Conservation (phyloP, 2,797 vertebrate genomes). For the Lemur catta region DNA sequence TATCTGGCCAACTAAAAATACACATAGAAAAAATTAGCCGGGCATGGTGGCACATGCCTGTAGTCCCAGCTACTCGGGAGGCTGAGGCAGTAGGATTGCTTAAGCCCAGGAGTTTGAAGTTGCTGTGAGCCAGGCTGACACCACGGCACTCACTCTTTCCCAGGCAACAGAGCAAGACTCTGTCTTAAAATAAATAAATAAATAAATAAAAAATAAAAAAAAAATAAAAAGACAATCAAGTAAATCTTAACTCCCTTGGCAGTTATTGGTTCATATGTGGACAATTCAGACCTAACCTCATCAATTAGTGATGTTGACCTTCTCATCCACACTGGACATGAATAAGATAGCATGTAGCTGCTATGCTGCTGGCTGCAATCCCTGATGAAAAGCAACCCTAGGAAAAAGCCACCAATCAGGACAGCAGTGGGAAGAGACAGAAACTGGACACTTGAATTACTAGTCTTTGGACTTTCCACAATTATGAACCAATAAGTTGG, state of each 20-base stretch:
- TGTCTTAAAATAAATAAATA: no score
- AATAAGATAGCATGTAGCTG: neutral
- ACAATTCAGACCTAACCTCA: neutral
- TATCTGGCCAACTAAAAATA: no score
- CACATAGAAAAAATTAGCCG: no score
- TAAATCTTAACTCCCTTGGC: neutral
- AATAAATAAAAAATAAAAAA: no score
- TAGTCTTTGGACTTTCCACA: neutral
- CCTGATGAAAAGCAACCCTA: neutral
- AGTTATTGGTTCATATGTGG: neutral
- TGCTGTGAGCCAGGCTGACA: no score
- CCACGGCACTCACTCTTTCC: no score
- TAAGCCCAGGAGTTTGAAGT: no score
- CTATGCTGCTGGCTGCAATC: neutral
- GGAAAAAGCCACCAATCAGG: neutral
- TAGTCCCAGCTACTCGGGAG: no score
- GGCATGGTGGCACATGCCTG: no score
- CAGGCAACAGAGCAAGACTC: no score
- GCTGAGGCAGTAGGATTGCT: no score
- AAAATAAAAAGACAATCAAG: neutral
- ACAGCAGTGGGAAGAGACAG: neutral
- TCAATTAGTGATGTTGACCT: neutral
- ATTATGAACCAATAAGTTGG: neutral
- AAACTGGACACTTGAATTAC: neutral
- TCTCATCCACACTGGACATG: neutral